Base-by-base conservation (phyloP, 2,888 invertebrate genomes). In the Sepioteuthis lessoniana region DNA sequence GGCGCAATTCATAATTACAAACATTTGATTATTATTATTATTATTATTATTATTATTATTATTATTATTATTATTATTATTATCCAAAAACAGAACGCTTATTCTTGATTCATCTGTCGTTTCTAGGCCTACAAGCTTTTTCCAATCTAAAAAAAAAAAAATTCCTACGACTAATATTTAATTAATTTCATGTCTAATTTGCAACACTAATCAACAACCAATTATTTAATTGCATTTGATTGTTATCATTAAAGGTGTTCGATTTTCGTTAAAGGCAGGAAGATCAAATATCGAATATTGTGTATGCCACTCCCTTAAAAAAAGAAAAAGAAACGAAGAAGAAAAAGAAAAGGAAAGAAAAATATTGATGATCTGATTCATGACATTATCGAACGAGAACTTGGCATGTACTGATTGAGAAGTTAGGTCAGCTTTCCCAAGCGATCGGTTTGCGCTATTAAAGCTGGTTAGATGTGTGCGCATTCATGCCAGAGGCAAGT, bases 101-200 rank as follows among this genome's bases (percentile, higher is more conserved):
- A 76, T 31, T 50, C 50, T 50, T 50, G 21, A 50, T 50, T 50
- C 1, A 50, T 50, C 50, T 50, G 50, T 50, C 50, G 21, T 28
- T 76, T n/a, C 28, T 76, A 76, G 28, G 76, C 76, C 76, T n/a
- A 13, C 31, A 76, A 76, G 76, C 76, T 76, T 76, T 3, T 76
- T 76, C 7, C 76, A 76, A 76, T 76, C 8, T 31, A 76, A 31
- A 8, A 76, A 76, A n/a, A 76, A 28, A 4, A 8, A 31, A 31
- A 76, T 31, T 76, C 76, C 13, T 10, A 76, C 31, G 31, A 76
- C 76, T 76, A 76, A 76, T 76, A 76, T 76, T 76, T 76, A 76
- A 76, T 76, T 76, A 76, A 76, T 76, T 76, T n/a, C 76, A 76
- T 76, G 28, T 76, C 76, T n/a, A 76, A 76, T 76, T 76, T 31